These are phyloP conservation scores for Brachymystax lenok DNA, from an alignment of 2,797 vertebrate genomes.

Conservation along the genomic window DNA sequence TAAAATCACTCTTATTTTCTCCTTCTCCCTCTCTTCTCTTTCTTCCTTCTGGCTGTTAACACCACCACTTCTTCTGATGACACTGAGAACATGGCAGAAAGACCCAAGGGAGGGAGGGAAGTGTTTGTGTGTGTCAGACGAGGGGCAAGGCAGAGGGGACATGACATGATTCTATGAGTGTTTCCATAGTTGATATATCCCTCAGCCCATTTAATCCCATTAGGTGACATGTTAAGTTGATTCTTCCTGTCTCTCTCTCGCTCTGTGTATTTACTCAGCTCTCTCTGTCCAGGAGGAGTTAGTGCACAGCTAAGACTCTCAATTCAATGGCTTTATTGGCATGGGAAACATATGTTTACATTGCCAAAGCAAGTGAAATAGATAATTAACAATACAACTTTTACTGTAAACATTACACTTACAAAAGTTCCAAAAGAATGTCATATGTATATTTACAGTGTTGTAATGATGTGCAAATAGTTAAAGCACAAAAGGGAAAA, in stretches of 20 bases:
- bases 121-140: background rate
- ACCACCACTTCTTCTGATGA: background rate
- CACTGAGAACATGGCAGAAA: background rate
- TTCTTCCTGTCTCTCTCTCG: background rate
- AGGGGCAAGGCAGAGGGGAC: background rate
- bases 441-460: no score
- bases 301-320: constrained; percentile 7
- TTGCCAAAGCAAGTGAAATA: constrained; percentile 8
- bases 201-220: constrained; percentile 9
- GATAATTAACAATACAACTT: constrained; percentile 50
- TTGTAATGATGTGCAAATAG: no score
- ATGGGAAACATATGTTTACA: no score
- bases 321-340: background rate
- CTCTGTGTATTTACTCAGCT: background rate
- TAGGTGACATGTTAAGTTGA: background rate
- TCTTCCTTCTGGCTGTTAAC: constrained; percentile 7
- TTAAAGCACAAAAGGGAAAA: no score
- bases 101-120: background rate
- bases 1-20: constrained; percentile 42
- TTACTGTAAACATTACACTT: no score
- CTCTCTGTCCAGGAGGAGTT: background rate
- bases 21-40: constrained; percentile 15
- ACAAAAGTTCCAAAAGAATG: no score
- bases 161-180: constrained; percentile 3
- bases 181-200: background rate